Conservation (phyloP, 35 echinoderm and acorn worm species). For the Diadema setosum region DNA sequence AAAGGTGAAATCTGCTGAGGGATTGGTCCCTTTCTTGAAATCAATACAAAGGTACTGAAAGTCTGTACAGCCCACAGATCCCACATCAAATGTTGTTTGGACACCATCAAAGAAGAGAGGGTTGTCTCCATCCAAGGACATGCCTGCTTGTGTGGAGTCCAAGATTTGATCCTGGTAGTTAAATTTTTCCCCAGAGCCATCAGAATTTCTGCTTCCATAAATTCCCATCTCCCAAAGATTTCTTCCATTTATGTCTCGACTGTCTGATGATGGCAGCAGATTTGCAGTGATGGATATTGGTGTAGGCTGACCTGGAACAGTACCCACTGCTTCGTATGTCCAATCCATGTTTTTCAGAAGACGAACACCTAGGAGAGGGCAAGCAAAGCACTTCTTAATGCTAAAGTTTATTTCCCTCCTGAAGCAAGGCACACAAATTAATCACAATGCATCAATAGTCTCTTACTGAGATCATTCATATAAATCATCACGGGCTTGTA, state of each 20-base stretch:
- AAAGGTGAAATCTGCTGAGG: slow-evolving; percentile 73
- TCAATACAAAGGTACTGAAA: slow-evolving; percentile 74
- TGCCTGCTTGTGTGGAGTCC: slow-evolving; percentile 46
- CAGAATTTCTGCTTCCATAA: slow-evolving; percentile 54
- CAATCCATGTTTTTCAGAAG: slow-evolving; percentile 57
- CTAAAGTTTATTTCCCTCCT: no score
- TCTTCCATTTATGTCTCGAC: slow-evolving; percentile 41
- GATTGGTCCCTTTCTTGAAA: slow-evolving; percentile 58
- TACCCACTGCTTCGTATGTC: slow-evolving; percentile 22
- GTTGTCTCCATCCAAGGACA: background rate
- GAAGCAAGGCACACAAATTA: background rate
- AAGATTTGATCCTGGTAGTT: slow-evolving; percentile 80
- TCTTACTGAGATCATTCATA: no score
- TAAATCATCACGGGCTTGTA: no score
- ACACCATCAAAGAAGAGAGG: slow-evolving; percentile 40
- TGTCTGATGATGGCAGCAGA: slow-evolving; percentile 28
- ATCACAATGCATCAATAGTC: background rate
- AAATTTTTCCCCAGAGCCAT: slow-evolving; percentile 52
- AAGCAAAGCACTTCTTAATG: background rate
- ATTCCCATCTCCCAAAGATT: slow-evolving; percentile 71
- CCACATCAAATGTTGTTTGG: slow-evolving; percentile 69
- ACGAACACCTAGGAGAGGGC: background rate
- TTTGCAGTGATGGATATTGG: slow-evolving; percentile 41
- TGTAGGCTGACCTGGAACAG: slow-evolving; percentile 34
- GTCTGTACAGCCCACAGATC: slow-evolving; percentile 67